Conservation (phyloP, 2,797 vertebrate species). For the Adelosebastes latens region DNA sequence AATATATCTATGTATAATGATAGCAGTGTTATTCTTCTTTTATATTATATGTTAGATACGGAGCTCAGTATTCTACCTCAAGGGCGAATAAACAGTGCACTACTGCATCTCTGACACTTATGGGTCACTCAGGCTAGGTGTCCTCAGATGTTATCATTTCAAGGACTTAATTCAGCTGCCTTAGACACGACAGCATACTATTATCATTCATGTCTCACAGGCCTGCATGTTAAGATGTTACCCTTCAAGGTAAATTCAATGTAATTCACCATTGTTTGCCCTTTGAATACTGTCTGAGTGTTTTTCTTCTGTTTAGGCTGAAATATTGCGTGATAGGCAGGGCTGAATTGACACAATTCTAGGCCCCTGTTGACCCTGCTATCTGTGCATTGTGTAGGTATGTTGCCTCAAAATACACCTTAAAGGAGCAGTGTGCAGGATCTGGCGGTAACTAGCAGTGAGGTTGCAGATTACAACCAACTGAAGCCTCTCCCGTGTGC, state of each 20-base stretch:
- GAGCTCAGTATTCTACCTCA: not conserved
- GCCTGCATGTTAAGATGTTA: not conserved
- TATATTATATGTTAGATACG: not conserved
- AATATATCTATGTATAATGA: not conserved
- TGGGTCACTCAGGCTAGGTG: not conserved
- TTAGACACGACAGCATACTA: not conserved
- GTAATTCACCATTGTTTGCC: not conserved
- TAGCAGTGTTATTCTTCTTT: not conserved
- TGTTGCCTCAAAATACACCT: too few relatives aligned
- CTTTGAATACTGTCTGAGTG: not conserved
- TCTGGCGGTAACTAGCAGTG: too few relatives aligned
- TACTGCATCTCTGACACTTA: not conserved
- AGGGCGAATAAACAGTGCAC: conserved; percentile 8
- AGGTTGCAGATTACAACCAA: too few relatives aligned
- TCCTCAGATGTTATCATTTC: conserved; percentile 2
- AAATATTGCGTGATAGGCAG: not conserved
- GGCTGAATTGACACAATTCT: too few relatives aligned
- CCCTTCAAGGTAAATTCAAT: not conserved
- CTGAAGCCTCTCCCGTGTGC: too few relatives aligned
- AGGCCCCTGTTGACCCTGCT: too few relatives aligned
- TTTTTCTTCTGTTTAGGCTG: not conserved
- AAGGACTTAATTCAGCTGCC: not conserved
- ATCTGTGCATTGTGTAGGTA: too few relatives aligned
- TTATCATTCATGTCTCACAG: not conserved
- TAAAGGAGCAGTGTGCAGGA: too few relatives aligned